A percentile compares a stretch with the other conserved stretches of the same genome.
These are phyloP conservation scores for Siderastrea radians DNA, from an alignment of 92 coral and sea anemone species.

Conservation along the genomic window DNA sequence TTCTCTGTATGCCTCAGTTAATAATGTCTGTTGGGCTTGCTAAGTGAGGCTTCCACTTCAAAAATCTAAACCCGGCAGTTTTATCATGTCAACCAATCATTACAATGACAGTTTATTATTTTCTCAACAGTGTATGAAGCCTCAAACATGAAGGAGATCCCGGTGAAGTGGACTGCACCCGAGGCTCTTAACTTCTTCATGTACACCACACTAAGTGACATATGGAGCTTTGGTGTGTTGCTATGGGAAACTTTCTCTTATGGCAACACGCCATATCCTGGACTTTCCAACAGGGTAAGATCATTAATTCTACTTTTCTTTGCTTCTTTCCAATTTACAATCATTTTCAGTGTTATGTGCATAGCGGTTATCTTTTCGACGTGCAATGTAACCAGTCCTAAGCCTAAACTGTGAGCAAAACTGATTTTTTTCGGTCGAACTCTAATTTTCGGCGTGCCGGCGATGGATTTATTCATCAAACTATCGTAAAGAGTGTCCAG, in stretches of 20 bases:
- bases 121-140: slow-evolving; percentile 86
- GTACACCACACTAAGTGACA: slow-evolving; percentile 97
- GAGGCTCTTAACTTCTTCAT: slow-evolving; percentile 94
- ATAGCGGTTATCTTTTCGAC: neutral
- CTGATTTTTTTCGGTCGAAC: too few species aligned
- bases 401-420: too few species aligned
- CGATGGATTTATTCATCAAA: too few species aligned
- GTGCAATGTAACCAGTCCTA: too few species aligned
- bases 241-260: slow-evolving; percentile 96
- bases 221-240: slow-evolving; percentile 98
- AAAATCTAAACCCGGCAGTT: neutral
- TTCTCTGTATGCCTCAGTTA: too few species aligned
- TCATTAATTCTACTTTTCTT: too few species aligned
- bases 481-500: too few species aligned
- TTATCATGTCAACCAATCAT: neutral
- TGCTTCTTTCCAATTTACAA: neutral
- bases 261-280: slow-evolving; percentile 97
- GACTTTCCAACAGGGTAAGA: slow-evolving; percentile 85
- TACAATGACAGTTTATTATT: neutral
- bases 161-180: slow-evolving; percentile 99
- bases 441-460: too few species aligned
- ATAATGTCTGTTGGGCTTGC: too few species aligned
- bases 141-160: slow-evolving; percentile 97
- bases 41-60: too few species aligned
- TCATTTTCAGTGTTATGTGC: too few species aligned